phyloP scores from a whole-genome alignment of 1,140 invertebrate genomes.

The Saccostrea glomerata region DNA sequence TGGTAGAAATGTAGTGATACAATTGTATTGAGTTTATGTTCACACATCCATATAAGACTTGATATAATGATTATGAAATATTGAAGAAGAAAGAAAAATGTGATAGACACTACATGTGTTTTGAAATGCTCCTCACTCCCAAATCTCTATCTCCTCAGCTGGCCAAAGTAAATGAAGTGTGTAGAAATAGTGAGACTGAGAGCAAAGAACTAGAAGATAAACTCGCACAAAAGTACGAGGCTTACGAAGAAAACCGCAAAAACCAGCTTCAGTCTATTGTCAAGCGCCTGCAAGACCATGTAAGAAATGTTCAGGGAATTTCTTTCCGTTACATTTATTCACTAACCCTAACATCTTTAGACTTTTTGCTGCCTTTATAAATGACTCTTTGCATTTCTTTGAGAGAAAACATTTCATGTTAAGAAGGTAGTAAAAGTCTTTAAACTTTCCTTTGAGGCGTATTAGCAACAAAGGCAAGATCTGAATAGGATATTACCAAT shows the following conservation, averaged over 20 bases:
- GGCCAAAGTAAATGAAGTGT: slow-evolving; percentile 87
- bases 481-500: too few relatives aligned
- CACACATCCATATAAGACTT: too few relatives aligned
- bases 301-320: slow-evolving; percentile 80
- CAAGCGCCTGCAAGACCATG: slow-evolving; percentile 92
- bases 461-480: too few relatives aligned
- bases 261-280: slow-evolving; percentile 93
- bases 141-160: slow-evolving; percentile 52
- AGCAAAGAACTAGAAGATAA: slow-evolving; percentile 89
- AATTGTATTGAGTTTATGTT: too few relatives aligned
- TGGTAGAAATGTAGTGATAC: neutral
- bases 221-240: slow-evolving; percentile 91
- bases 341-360: neutral
- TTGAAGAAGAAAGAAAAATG: neutral
- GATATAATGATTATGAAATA: neutral
- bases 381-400: neutral
- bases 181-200: slow-evolving; percentile 89
- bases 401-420: neutral
- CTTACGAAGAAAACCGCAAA: slow-evolving; percentile 90
- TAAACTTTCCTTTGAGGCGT: neutral
- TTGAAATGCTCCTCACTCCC: slow-evolving; percentile 39
- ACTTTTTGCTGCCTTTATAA: neutral
- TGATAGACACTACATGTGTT: neutral
- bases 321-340: neutral
- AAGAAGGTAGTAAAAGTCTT: neutral